Percentiles rank a stretch among this genome's conserved stretches.
These are phyloP conservation scores for Oreochromis niloticus DNA, from an alignment of 2,113 vertebrate species.

Conservation along the genomic window DNA sequence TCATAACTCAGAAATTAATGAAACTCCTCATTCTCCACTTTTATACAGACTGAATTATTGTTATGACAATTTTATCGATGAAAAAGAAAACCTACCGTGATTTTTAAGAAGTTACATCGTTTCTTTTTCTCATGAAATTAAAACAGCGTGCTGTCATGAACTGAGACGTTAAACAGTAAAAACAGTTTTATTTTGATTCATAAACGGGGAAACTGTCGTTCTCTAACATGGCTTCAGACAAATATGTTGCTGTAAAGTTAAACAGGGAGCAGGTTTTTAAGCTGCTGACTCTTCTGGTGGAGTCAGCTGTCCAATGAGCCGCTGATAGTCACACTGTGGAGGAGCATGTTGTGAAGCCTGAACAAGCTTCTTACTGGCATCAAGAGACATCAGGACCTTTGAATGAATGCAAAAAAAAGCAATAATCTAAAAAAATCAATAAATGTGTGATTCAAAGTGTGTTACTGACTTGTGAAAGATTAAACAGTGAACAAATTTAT, in stretches of 20 bases:
- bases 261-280: not conserved
- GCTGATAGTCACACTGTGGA: conserved; percentile 26
- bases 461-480: not conserved
- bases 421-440: not conserved
- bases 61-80: not conserved
- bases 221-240: not conserved
- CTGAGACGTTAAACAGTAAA: not conserved
- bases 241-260: not conserved
- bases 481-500: too few relatives aligned
- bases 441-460: not conserved
- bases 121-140: not conserved
- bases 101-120: not conserved
- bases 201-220: not conserved
- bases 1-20: not conserved
- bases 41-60: not conserved
- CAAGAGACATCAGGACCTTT: conserved; percentile 49
- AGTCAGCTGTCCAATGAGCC: conserved; percentile 40
- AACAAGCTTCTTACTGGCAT: conserved; percentile 39
- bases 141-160: not conserved
- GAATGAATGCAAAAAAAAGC: not conserved
- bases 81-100: not conserved
- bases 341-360: conserved; percentile 22
- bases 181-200: not conserved
- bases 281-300: not conserved
- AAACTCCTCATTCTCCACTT: not conserved